A percentile compares a stretch with the other conserved stretches of the same genome.
phyloP scores from a whole-genome alignment of 92 coral and sea anemone genomes.

The Diadumene lineata region DNA sequence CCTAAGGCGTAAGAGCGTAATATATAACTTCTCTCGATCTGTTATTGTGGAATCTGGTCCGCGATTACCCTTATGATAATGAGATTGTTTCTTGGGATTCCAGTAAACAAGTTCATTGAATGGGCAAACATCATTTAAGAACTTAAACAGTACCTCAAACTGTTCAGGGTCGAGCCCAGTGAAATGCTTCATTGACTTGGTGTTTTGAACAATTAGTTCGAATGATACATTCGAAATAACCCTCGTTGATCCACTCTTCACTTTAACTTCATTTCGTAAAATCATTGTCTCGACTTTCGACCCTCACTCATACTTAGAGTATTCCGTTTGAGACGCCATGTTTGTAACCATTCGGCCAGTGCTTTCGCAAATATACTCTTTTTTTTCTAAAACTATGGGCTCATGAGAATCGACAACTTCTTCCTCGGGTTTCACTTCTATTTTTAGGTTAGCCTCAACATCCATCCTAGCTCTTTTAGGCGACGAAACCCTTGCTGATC shows the following conservation, averaged over 20 bases:
- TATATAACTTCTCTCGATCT: constrained; percentile 1
- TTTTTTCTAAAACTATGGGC: not conserved
- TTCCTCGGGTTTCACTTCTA: not conserved
- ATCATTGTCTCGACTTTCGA: constrained; percentile 35
- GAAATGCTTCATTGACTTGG: constrained; percentile 27
- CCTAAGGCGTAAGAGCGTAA: not conserved
- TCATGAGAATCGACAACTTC: constrained; percentile 8
- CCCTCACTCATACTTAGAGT: constrained; percentile 22
- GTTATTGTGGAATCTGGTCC: constrained; percentile 4
- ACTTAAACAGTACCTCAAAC: constrained; percentile 37
- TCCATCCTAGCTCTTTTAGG: not conserved
- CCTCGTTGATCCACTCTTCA: not conserved
- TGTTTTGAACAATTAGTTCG: constrained; percentile 8
- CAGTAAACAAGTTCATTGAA: constrained; percentile 27
- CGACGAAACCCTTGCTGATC: constrained; percentile 16
- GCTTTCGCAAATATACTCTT: constrained; percentile 10
- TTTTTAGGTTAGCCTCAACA: not conserved
- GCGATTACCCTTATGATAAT: not conserved
- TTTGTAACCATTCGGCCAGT: not conserved
- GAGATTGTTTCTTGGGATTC: constrained; percentile 23
- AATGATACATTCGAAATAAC: constrained; percentile 30
- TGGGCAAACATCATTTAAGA: constrained; percentile 46
- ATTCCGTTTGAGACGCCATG: constrained; percentile 39
- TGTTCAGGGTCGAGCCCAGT: constrained; percentile 47
- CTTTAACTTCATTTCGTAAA: constrained; percentile 19